A percentile compares a stretch with the other conserved stretches of the same genome.
Conservation (phyloP, 2,113 vertebrate species). For the Sisor rabdophorus region DNA sequence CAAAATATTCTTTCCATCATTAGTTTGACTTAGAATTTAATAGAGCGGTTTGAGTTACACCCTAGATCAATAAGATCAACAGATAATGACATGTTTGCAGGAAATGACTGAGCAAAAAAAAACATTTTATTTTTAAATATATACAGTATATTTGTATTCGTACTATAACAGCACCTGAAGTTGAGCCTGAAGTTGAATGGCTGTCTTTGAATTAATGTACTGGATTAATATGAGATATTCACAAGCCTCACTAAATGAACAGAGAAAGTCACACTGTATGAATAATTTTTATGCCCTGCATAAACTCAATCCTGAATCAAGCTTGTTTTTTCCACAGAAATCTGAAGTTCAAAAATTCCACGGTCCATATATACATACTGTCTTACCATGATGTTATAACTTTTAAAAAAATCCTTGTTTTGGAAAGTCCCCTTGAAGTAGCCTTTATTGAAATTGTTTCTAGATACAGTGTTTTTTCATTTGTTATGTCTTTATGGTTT, state of each 20-base stretch:
- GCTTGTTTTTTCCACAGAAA: constrained; percentile 18
- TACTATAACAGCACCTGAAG: not conserved
- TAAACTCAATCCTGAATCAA: not conserved
- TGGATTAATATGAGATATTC: not conserved
- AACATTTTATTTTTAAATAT: not conserved
- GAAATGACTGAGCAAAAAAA: not conserved
- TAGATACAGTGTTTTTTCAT: constrained; percentile 45
- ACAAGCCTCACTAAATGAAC: not conserved
- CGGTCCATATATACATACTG: constrained; percentile 17
- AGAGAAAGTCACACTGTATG: not conserved
- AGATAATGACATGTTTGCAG: not conserved
- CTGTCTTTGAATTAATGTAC: not conserved
- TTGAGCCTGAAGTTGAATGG: too few species aligned
- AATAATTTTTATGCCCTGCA: not conserved
- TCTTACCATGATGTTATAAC: constrained; percentile 25
- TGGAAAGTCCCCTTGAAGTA: constrained; percentile 33
- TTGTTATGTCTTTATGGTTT: constrained; percentile 48
- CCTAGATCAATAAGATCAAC: constrained; percentile 19
- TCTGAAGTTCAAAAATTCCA: constrained; percentile 25
- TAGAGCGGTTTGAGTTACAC: constrained; percentile 24
- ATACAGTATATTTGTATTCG: not conserved
- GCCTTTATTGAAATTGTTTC: constrained; percentile 30
- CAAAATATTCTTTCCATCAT: constrained; percentile 39
- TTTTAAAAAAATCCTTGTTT: constrained; percentile 21
- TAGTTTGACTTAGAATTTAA: constrained; percentile 19